A percentile compares a stretch with the other conserved stretches of the same genome.
Evolutionary conservation across 92 coral and sea anemone species (phyloP).

Genomic region (Paramuricea clavata): DNA sequence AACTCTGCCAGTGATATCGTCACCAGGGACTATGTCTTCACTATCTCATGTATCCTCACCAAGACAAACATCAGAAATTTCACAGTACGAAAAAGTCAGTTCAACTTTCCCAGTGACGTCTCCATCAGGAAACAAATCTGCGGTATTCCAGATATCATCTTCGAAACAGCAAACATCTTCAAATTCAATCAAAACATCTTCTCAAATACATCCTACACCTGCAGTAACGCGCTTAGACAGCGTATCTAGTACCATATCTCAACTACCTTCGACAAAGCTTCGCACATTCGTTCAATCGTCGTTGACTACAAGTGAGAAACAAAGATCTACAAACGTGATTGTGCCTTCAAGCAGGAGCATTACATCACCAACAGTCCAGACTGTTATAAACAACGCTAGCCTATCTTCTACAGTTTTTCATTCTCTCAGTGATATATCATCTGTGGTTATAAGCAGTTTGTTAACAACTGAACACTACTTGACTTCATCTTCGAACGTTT

Average conservation of each 20-base stretch:
- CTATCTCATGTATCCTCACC: not conserved
- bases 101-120: not conserved
- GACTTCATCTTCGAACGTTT: not conserved
- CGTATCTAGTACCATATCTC: constrained; percentile 5
- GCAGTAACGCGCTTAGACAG: not conserved
- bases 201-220: not conserved
- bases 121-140: not conserved
- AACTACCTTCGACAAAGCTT: not conserved
- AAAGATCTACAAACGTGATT: not conserved
- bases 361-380: not conserved
- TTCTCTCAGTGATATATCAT: not conserved
- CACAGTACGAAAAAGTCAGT: not conserved
- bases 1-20: not conserved
- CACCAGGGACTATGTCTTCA: not conserved
- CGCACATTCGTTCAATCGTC: constrained; percentile 16
- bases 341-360: not conserved
- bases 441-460: constrained; percentile 3
- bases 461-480: not conserved
- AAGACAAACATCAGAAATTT: not conserved
- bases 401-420: not conserved
- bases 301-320: not conserved
- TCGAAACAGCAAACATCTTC: constrained; percentile 10
- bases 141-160: not conserved
- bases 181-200: not conserved
- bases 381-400: not conserved